Evolutionary conservation across 2,888 invertebrate genomes (phyloP).

Genomic region (Pocota personata): DNA sequence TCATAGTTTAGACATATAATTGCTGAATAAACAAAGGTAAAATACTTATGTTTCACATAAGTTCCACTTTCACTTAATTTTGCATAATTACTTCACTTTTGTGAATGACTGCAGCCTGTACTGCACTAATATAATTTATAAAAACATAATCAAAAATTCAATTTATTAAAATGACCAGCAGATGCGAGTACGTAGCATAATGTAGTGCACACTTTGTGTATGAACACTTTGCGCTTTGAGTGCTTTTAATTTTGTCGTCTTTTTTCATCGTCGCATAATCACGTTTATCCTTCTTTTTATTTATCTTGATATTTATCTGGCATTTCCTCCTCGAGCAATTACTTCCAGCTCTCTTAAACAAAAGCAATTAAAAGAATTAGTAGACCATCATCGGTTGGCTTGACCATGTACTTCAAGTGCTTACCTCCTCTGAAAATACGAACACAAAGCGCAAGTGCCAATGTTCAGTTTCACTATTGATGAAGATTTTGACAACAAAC

Average conservation of each 20-base stretch:
- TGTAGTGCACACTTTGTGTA: no score
- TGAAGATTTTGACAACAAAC: conserved; percentile 21
- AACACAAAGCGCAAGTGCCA: conserved; percentile 10
- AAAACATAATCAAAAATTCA: not conserved
- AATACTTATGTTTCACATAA: not conserved
- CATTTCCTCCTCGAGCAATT: conserved; percentile 59
- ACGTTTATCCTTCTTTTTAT: conserved; percentile 36
- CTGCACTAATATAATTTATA: not conserved
- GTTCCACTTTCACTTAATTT: not conserved
- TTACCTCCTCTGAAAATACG: not conserved
- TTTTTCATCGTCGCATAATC: conserved; percentile 36
- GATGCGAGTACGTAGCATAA: not conserved
- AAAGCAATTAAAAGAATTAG: conserved; percentile 68
- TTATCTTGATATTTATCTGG: conserved; percentile 61
- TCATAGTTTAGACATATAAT: no score
- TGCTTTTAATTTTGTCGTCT: conserved; percentile 30
- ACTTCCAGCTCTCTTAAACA: conserved; percentile 28
- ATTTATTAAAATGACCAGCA: not conserved
- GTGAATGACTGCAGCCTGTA: not conserved
- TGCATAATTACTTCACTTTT: not conserved
- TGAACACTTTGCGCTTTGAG: conserved; percentile 34
- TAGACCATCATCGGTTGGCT: conserved; percentile 50
- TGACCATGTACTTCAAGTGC: conserved; percentile 47
- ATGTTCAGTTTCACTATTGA: conserved; percentile 17
- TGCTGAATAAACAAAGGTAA: not conserved